Base-by-base conservation (phyloP, 2,888 invertebrate genomes). In the Aphodius sticticus region DNA sequence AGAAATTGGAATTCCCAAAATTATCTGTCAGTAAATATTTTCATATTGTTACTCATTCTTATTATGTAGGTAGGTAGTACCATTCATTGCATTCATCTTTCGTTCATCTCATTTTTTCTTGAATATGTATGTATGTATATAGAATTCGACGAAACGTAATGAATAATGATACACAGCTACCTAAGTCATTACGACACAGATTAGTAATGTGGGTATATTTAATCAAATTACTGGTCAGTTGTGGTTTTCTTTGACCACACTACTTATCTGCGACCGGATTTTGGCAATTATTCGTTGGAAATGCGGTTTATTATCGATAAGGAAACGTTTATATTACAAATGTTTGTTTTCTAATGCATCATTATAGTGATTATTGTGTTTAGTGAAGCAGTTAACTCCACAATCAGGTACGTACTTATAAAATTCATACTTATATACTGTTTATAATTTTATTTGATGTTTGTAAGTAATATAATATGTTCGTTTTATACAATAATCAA, bases 271-370 rank as follows among this genome's bases (percentile, higher is more conserved):
- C 69, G 69, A 76, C 76, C 70, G 38, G 70, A 76, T 35, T 69
- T 69, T 69, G 69, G 70, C 36, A 76, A 26, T 76, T 69, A 76
- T 16, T 76, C 69, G 69, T 69, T 36, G 7, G 36, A 72, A 69
- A 69, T 76, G 76, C 69, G 76, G 76, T 76, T 76, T 76, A 26
- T 16, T 12, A 15, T 15, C 69, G 76, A 76, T 76, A 76, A 76
- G 69, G 69, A 16, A 16, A 35, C 6, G 36, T 69, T 69, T 53
- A 74, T 53, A 53, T 9, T 12, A 53, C 53, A 3, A 53, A 12
- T 12, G 53, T 7, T 53, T 53, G 12, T 7, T 12, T 53, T 53
- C 4, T 53, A 7, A 12, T 53, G 53, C 53, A 53, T 53, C 53
- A 53, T 53, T 53, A 53, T 53, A 53, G 9, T 53, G 12, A 53